Base-by-base conservation (phyloP, 2,888 invertebrate species). In the Tiphia femorata region DNA sequence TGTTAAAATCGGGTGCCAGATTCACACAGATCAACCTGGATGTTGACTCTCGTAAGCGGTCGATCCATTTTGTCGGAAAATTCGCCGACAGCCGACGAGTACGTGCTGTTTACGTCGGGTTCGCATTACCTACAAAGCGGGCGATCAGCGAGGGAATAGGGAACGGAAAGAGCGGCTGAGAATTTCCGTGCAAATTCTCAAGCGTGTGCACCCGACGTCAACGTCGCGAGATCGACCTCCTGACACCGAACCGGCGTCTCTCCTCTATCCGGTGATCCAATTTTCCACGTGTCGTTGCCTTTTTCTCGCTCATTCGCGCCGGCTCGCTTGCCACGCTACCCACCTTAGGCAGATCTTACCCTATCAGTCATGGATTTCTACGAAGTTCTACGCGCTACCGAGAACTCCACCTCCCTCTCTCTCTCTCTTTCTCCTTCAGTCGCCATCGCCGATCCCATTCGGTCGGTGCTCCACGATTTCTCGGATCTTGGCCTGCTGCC, bases 181-280 rank as follows among this genome's bases (percentile, higher is more conserved):
- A 10, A n/a, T n/a, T n/a, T n/a, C n/a, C n/a, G n/a, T n/a, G n/a
- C n/a, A n/a, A n/a, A n/a, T n/a, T n/a, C n/a, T n/a, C n/a, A n/a
- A n/a, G n/a, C n/a, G n/a, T n/a, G n/a, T n/a, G n/a, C n/a, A n/a
- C n/a, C n/a, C n/a, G n/a, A n/a, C n/a, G n/a, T n/a, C n/a, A n/a
- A n/a, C n/a, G n/a, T 37, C 10, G 37, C 37, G 17, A 43, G 33
- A 46, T 51, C 23, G 58, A 58, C 58, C 58, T 20, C 35, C 48
- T 58, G 49, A 53, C 58, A 47, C 44, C 43, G 20, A 51, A 53
- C 57, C 29, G 10, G 37, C 48, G 25, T 42, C 25, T 25, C 53
- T 16, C n/a, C 58, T 20, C 47, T 47, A 42, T 62, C 61, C 54
- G 51, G 7, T 41, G 58, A 51, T 62, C 61, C 50, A 51, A 58